phyloP scores from a whole-genome alignment of 2,888 invertebrate species.

The Drosophila melanocephala region DNA sequence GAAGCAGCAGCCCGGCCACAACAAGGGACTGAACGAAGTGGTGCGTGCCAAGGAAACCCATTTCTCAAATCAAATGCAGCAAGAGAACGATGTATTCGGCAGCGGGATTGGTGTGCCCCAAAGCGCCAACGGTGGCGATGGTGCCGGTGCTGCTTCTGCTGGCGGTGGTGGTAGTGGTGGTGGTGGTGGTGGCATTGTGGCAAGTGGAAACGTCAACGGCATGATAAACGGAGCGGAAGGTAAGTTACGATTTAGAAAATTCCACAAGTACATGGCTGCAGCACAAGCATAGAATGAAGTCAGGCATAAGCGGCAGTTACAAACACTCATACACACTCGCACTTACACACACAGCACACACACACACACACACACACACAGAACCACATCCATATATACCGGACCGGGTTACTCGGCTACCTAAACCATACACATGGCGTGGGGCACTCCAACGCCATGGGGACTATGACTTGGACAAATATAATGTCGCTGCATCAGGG shows the following conservation, averaged over 20 bases:
- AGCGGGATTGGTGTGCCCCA: conserved; percentile 55
- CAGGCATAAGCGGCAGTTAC: conserved; percentile 69
- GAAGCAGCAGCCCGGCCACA: conserved; percentile 80
- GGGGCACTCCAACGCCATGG: conserved; percentile 41
- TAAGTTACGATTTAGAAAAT: conserved; percentile 83
- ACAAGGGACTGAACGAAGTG: conserved; percentile 85
- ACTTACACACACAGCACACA: conserved; percentile 20
- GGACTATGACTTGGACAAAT: conserved; percentile 65
- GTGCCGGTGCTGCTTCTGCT: conserved; percentile 4
- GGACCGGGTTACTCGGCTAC: conserved; percentile 39
- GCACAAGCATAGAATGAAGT: conserved; percentile 66
- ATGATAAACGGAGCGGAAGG: conserved; percentile 84
- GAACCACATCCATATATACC: conserved; percentile 25
- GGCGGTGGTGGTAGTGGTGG: conserved; percentile 31
- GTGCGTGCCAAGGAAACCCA: conserved; percentile 84
- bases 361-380: conserved; percentile 34
- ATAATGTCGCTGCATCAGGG: conserved; percentile 51
- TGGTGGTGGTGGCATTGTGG: conserved; percentile 48
- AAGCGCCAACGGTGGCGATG: conserved; percentile 33
- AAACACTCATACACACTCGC: conserved; percentile 51
- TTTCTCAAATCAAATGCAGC: conserved; percentile 84
- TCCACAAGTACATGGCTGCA: conserved; percentile 64
- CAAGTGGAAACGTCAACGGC: conserved; percentile 80
- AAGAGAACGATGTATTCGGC: conserved; percentile 82
- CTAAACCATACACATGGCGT: conserved; percentile 18